Percentiles rank a stretch among this genome's conserved stretches.
These are phyloP conservation scores for Papilio glaucus DNA, from an alignment of 1,140 invertebrate species.

Conservation along the genomic window DNA sequence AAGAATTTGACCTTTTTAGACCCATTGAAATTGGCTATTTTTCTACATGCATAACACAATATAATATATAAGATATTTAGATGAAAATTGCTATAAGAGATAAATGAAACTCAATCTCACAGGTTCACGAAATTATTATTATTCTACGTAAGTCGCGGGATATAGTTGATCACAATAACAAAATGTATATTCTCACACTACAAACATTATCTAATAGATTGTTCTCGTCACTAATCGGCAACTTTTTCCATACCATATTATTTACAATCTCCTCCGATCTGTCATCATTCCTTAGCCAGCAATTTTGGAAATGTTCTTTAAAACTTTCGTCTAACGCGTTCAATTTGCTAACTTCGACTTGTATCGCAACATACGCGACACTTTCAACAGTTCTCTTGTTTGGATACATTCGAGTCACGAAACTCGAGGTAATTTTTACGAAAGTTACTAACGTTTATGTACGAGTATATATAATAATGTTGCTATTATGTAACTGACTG, in stretches of 20 bases:
- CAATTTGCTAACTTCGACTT: background rate
- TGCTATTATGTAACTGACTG: too few species aligned
- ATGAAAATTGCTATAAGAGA: too few species aligned
- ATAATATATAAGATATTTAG: too few species aligned
- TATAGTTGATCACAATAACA: too few species aligned
- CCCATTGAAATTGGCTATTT: too few species aligned
- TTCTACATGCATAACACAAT: too few species aligned
- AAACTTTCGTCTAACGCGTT: background rate
- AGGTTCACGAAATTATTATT: too few species aligned
- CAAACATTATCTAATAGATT: background rate
- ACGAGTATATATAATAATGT: too few species aligned
- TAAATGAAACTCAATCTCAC: too few species aligned
- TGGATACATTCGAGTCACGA: background rate
- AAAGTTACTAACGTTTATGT: background rate
- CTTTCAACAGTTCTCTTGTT: background rate
- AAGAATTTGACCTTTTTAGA: too few species aligned
- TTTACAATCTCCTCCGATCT: background rate
- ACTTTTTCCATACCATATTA: background rate
- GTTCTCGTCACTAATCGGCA: background rate
- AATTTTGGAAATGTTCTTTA: background rate
- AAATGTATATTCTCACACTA: background rate
- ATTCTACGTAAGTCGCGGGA: too few species aligned
- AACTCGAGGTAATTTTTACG: background rate
- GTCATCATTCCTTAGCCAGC: conserved; percentile 6
- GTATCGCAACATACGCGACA: background rate